These are phyloP conservation scores for Erebia epiphron DNA, from an alignment of 2,888 invertebrate genomes.

Conservation along the genomic window DNA sequence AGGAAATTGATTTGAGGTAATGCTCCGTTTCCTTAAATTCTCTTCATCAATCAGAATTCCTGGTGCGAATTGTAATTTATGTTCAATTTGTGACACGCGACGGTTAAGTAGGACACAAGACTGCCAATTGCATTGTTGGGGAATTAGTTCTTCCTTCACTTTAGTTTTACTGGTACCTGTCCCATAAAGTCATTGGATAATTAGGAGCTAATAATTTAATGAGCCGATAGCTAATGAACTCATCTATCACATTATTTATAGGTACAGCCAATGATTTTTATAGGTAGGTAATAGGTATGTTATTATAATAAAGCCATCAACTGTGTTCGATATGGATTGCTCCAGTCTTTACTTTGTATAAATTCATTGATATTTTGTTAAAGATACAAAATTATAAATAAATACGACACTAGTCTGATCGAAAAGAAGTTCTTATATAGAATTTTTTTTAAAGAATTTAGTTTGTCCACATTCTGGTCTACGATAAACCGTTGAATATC, in stretches of 20 bases:
- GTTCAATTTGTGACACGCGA: slow-evolving; percentile 55
- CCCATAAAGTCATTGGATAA: background rate
- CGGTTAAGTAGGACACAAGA: slow-evolving; percentile 49
- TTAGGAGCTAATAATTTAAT: background rate
- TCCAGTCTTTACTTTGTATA: too few relatives aligned
- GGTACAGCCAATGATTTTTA: background rate
- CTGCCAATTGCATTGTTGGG: slow-evolving; percentile 49
- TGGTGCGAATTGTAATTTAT: slow-evolving; percentile 54
- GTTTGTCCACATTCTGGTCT: too few relatives aligned
- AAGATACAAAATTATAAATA: too few relatives aligned
- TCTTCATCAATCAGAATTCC: slow-evolving; percentile 17
- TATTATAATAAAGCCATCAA: too few relatives aligned
- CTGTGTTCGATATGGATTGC: too few relatives aligned
- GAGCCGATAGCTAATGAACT: too few relatives aligned
- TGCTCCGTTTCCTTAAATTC: slow-evolving; percentile 35
- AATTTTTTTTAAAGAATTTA: too few relatives aligned
- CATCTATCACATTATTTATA: slow-evolving; percentile 2
- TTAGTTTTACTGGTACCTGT: slow-evolving; percentile 24
- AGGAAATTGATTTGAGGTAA: slow-evolving; percentile 64
- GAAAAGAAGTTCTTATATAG: too few relatives aligned
- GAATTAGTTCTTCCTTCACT: slow-evolving; percentile 45
- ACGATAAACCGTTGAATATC: too few relatives aligned
- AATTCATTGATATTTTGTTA: too few relatives aligned
- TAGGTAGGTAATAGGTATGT: too few relatives aligned
- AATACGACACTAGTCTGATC: too few relatives aligned